Conservation (phyloP, 2,113 vertebrate species). For the Ammospiza nelsoni region DNA sequence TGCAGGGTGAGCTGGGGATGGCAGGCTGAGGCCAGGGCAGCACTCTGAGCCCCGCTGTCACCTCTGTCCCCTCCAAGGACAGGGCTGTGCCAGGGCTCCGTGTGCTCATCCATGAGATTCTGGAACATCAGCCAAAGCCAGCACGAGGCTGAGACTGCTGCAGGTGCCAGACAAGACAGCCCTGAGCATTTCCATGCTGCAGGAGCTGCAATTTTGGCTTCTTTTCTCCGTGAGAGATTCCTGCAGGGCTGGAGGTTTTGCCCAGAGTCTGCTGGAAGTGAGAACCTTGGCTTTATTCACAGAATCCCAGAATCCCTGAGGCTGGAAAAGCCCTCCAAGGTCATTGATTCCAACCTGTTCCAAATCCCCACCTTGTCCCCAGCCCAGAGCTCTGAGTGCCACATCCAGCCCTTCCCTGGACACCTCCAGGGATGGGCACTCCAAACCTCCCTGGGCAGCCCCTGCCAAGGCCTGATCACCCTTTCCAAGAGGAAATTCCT, state of each 20-base stretch:
- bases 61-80: neutral
- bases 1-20: neutral
- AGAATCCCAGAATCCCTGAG: neutral
- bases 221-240: neutral
- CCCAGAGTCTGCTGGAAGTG: neutral
- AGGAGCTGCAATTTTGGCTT: neutral
- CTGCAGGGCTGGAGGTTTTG: neutral
- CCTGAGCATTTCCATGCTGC: neutral
- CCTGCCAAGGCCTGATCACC: rapidly evolving
- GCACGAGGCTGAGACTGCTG: neutral
- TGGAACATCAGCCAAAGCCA: neutral
- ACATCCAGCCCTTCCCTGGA: neutral
- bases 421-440: neutral
- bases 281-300: neutral
- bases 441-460: neutral
- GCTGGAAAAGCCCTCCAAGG: neutral
- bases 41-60: neutral
- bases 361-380: rapidly evolving
- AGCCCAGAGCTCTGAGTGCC: neutral
- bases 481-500: neutral
- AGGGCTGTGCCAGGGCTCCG: neutral
- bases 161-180: neutral
- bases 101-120: neutral
- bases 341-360: rapidly evolving
- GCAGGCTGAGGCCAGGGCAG: neutral